Evolutionary conservation across 2,888 invertebrate species (phyloP).

Genomic region (Eledona agricola): DNA sequence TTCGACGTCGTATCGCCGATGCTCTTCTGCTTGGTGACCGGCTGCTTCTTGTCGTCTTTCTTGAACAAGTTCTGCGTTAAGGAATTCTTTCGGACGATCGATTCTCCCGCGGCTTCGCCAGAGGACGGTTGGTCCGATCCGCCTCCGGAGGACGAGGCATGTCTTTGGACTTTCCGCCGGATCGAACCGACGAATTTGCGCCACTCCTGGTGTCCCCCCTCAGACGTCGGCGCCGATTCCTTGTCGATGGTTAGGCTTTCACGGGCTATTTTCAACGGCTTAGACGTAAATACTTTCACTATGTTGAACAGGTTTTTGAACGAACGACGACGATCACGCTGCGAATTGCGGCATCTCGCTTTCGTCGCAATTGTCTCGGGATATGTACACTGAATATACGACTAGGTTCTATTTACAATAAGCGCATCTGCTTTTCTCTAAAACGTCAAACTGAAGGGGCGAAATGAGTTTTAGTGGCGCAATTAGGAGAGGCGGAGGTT

Average conservation of each 20-base stretch:
- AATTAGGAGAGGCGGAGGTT: conserved; percentile 14
- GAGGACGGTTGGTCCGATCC: conserved; percentile 32
- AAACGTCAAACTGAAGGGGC: conserved; percentile 35
- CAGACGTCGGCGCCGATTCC: conserved; percentile 42
- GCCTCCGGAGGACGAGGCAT: conserved; percentile 53
- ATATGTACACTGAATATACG: conserved; percentile 17
- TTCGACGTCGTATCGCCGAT: conserved; percentile 50
- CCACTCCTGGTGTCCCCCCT: conserved; percentile 59
- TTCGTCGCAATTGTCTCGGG: conserved; percentile 15
- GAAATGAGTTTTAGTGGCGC: conserved; percentile 25
- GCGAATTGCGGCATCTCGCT: conserved; percentile 7
- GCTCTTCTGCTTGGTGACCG: conserved; percentile 57
- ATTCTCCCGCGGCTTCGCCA: conserved; percentile 49
- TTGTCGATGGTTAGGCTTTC: conserved; percentile 58
- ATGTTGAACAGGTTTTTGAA: conserved; percentile 57
- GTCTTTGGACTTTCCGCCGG: conserved; percentile 61
- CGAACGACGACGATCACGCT: conserved; percentile 33
- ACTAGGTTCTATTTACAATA: conserved; percentile 43
- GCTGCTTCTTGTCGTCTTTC: conserved; percentile 57
- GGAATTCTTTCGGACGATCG: conserved; percentile 60
- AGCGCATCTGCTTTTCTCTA: conserved; percentile 53
- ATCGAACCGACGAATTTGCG: conserved; percentile 62
- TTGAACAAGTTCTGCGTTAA: conserved; percentile 58
- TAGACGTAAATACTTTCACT: conserved; percentile 57
- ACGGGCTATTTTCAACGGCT: conserved; percentile 55